A percentile compares a stretch with the other conserved stretches of the same genome.
Conservation (phyloP, 2,797 vertebrate species). For the Graptemys geographica region DNA sequence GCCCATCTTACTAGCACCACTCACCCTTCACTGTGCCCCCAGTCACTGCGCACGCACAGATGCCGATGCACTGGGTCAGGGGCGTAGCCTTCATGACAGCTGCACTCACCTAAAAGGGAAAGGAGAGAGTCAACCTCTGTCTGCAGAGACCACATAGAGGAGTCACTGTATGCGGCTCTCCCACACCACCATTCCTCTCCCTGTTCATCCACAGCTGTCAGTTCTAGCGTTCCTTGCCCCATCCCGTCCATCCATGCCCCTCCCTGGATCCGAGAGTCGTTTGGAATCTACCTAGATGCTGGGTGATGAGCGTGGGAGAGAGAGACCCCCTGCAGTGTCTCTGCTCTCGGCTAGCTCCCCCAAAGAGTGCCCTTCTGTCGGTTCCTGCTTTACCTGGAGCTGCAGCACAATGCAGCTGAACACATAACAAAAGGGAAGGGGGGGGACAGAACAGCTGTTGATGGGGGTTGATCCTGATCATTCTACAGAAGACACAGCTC, state of each 20-base stretch:
- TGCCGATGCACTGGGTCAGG: constrained; percentile 93
- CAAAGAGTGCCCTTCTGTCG: fast-evolving
- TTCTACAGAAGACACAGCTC: not conserved
- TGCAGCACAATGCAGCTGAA: not conserved
- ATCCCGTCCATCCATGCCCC: not conserved
- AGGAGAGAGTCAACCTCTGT: constrained; percentile 44
- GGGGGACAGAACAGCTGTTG: not conserved
- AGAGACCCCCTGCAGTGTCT: not conserved
- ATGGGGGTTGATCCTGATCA: not conserved
- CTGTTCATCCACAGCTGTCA: not conserved
- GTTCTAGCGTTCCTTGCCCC: not conserved
- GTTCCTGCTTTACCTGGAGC: not conserved
- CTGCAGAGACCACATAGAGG: fast-evolving
- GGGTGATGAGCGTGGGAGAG: not conserved
- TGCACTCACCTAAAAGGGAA: constrained; percentile 91
- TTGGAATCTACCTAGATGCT: not conserved
- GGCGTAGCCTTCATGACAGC: constrained; percentile 96
- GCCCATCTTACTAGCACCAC: constrained; percentile 42
- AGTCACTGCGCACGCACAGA: constrained; percentile 95
- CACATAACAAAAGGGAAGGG: not conserved
- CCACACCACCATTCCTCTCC: constrained; percentile 1
- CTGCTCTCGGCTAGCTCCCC: not conserved
- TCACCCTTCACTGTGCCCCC: constrained; percentile 98
- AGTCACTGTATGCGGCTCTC: not conserved
- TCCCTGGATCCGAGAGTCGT: fast-evolving